Conservation (phyloP, 2,888 invertebrate genomes). For the Stratiomys singularior region DNA sequence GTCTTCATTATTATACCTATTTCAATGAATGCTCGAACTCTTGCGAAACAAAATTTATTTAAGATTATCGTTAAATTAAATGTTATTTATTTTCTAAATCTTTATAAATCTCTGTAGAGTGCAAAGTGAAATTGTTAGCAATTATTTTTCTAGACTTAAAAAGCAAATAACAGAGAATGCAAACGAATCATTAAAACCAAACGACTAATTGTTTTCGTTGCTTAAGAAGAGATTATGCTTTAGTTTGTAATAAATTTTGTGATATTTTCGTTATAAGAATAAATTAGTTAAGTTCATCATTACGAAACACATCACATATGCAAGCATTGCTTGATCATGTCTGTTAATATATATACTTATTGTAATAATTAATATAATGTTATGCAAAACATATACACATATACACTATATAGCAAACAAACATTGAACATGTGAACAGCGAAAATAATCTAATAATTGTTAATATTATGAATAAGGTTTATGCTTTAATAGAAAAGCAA, state of each 20-base stretch:
- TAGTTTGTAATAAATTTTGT: slow-evolving; percentile 27
- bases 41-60: no score
- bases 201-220: not conserved
- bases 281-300: slow-evolving; percentile 29
- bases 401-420: slow-evolving; percentile 9
- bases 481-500: slow-evolving; percentile 37
- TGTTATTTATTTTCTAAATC: not conserved
- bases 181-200: not conserved
- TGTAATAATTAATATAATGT: slow-evolving; percentile 6
- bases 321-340: slow-evolving; percentile 22
- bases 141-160: no score
- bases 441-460: slow-evolving; percentile 7
- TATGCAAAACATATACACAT: slow-evolving; percentile 25
- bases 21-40: no score
- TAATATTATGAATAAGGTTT: slow-evolving; percentile 36
- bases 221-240: not conserved
- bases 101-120: not conserved
- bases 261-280: slow-evolving; percentile 32
- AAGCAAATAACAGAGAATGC: not conserved
- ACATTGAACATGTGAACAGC: slow-evolving; percentile 34
- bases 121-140: no score
- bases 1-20: not conserved
- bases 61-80: not conserved
- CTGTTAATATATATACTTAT: slow-evolving; percentile 35
- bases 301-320: not conserved